Conservation (phyloP, 2,888 invertebrate species). For the Sinhomidia bicolor region DNA sequence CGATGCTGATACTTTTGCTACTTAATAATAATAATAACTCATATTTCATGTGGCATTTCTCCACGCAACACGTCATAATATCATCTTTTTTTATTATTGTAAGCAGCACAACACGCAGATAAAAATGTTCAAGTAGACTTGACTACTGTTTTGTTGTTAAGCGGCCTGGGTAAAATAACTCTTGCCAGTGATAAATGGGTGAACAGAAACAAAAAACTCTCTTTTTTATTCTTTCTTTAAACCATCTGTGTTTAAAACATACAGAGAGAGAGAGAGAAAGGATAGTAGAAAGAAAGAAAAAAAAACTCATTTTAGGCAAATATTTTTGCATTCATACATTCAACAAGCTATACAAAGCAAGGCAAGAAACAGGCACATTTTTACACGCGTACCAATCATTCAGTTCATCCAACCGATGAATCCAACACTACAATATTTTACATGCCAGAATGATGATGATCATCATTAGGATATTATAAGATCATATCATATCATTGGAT, state of each 20-base stretch:
- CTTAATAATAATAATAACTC: constrained; percentile 29
- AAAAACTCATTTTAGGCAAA: background rate
- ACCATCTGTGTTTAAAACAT: constrained; percentile 26
- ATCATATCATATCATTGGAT: background rate
- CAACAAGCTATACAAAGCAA: background rate
- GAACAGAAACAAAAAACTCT: background rate
- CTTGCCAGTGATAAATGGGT: background rate
- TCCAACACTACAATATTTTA: background rate
- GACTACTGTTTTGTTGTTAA: background rate
- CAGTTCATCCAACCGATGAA: background rate
- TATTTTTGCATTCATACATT: background rate
- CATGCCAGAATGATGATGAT: background rate
- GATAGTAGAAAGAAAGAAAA: background rate
- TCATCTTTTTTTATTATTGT: background rate
- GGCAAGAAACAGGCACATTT: background rate
- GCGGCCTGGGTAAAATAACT: background rate
- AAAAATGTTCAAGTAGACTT: background rate
- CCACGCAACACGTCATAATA: constrained; percentile 4
- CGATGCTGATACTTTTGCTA: background rate
- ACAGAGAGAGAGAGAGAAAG: background rate
- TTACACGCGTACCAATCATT: background rate
- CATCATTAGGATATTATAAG: background rate
- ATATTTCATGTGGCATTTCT: constrained; percentile 42
- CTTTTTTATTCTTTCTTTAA: background rate
- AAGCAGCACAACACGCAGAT: background rate